Evolutionary conservation across 2,888 invertebrate species (phyloP).

Genomic region (Nephrotoma guestfalica): DNA sequence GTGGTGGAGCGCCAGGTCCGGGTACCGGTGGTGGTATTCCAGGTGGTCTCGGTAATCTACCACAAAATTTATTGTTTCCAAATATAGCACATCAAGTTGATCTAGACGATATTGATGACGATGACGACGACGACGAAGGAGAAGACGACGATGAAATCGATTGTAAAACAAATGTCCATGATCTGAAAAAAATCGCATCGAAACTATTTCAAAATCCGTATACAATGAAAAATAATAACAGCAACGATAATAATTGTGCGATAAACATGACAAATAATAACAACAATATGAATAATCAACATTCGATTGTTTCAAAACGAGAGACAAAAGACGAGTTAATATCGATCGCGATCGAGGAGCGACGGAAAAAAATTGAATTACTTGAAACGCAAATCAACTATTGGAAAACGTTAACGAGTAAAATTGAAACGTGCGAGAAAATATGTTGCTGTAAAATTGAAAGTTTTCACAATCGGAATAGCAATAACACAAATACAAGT

Average conservation of each 20-base stretch:
- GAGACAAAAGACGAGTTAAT: constrained; percentile 15
- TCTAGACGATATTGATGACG: neutral
- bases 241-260: neutral
- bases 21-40: neutral
- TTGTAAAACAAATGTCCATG: neutral
- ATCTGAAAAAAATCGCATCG: neutral
- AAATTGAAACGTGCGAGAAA: constrained; percentile 18
- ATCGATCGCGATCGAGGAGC: constrained; percentile 27
- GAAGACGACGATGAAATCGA: constrained; percentile 4
- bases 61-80: neutral
- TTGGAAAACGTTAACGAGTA: constrained; percentile 29
- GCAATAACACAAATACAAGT: neutral
- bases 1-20: neutral
- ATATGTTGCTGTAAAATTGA: constrained; percentile 3
- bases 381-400: constrained; percentile 30
- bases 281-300: neutral
- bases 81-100: neutral
- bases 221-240: neutral
- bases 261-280: neutral
- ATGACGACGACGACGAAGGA: neutral
- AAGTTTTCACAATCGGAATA: constrained; percentile 1
- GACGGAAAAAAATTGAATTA: constrained; percentile 28
- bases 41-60: neutral
- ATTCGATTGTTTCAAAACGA: neutral
- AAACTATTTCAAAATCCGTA: neutral